Conservation (phyloP, 2,113 vertebrate species). For the Centropus bengalensis region DNA sequence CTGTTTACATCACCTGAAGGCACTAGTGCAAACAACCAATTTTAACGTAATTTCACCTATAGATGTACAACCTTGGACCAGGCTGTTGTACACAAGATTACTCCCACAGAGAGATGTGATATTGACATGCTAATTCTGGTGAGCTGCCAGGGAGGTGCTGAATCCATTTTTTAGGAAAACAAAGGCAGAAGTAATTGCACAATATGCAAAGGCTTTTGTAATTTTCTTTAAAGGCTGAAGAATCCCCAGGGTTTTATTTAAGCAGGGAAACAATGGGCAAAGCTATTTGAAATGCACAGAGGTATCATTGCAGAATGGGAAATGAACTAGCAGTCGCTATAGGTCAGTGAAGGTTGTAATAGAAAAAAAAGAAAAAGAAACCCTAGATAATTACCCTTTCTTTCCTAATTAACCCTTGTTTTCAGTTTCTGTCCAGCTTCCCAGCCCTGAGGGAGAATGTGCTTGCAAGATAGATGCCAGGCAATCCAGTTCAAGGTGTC, state of each 20-base stretch:
- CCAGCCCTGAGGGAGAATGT: neutral
- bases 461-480: neutral
- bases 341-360: neutral
- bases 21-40: neutral
- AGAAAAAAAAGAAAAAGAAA: neutral
- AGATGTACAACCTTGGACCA: neutral
- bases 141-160: neutral
- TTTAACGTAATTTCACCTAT: neutral
- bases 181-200: conserved; percentile 33
- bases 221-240: conserved; percentile 21
- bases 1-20: neutral
- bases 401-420: conserved; percentile 43
- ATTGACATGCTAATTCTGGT: neutral
- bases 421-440: conserved; percentile 10
- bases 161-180: neutral
- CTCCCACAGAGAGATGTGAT: neutral
- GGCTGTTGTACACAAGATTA: neutral
- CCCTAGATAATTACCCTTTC: neutral
- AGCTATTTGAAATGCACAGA: neutral
- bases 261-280: neutral
- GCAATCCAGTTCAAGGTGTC: conserved; percentile 25
- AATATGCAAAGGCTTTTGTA: conserved; percentile 13
- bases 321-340: neutral
- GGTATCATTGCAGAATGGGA: neutral
- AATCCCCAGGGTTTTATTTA: conserved; percentile 25